Evolutionary conservation across 2,113 vertebrate species (phyloP).

Genomic region (Passer montanus): DNA sequence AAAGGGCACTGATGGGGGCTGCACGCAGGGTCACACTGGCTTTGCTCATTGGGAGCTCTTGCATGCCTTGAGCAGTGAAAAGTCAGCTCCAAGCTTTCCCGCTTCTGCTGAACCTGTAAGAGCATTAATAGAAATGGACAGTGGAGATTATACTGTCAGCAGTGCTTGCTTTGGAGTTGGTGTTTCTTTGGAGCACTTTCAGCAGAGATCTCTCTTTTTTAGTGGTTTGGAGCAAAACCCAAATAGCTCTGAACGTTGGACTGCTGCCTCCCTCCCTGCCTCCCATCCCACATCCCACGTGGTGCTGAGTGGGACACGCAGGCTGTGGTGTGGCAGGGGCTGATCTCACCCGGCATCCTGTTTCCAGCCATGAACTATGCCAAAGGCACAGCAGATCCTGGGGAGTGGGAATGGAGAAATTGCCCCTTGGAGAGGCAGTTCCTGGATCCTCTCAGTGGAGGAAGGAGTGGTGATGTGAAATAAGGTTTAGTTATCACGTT

Average conservation of each 20-base stretch:
- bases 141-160: background rate
- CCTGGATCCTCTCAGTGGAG: background rate
- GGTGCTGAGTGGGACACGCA: background rate
- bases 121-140: background rate
- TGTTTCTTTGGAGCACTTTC: background rate
- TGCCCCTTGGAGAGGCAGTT: background rate
- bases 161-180: background rate
- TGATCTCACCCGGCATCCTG: background rate
- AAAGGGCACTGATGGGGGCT: rapidly evolving
- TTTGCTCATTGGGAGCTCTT: background rate
- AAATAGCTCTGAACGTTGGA: background rate
- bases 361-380: background rate
- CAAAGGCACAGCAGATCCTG: background rate
- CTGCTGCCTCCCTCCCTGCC: rapidly evolving
- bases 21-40: rapidly evolving
- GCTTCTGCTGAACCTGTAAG: background rate
- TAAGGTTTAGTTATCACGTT: background rate
- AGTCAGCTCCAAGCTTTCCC: background rate
- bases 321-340: background rate
- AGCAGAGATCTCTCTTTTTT: background rate
- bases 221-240: background rate
- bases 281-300: background rate
- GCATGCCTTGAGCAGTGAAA: rapidly evolving
- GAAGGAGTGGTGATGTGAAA: background rate
- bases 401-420: background rate